These are phyloP conservation scores for Episyrphus balteatus DNA, from an alignment of 1,140 invertebrate genomes.

Conservation along the genomic window DNA sequence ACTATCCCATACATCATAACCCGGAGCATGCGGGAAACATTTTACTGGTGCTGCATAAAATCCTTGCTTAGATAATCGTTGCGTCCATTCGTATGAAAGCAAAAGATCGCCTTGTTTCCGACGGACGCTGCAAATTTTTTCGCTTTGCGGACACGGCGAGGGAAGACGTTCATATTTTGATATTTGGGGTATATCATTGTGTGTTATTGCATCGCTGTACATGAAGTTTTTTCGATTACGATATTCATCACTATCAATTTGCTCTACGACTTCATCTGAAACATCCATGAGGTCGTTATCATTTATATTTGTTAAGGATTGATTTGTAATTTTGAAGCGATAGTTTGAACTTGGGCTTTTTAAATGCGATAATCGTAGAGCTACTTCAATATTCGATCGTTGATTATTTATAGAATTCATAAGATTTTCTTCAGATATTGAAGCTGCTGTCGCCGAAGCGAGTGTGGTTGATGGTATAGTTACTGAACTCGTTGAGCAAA, in stretches of 20 bases:
- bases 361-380: constrained; percentile 27
- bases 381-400: constrained; percentile 26
- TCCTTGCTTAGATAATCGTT: constrained; percentile 58
- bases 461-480: constrained; percentile 12
- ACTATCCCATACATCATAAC: constrained; percentile 86
- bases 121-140: constrained; percentile 38
- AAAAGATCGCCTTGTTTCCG: constrained; percentile 48
- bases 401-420: constrained; percentile 7
- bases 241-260: not conserved
- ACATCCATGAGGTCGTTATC: constrained; percentile 8
- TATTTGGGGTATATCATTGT: constrained; percentile 40
- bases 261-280: constrained; percentile 1
- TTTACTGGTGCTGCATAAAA: constrained; percentile 80
- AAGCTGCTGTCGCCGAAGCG: constrained; percentile 6
- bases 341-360: constrained; percentile 35
- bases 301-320: constrained; percentile 15
- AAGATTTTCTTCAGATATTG: constrained; percentile 8
- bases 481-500: constrained; percentile 18
- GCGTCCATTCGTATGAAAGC: constrained; percentile 72
- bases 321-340: constrained; percentile 34
- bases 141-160: constrained; percentile 34
- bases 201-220: constrained; percentile 37
- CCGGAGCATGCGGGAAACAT: constrained; percentile 83
- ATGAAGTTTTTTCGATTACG: constrained; percentile 24
- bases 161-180: constrained; percentile 33